Evolutionary conservation across 1,140 invertebrate genomes (phyloP), one percentile per base, ranked within the genome.

Genomic region (Carcinoscorpius rotundicauda): DNA sequence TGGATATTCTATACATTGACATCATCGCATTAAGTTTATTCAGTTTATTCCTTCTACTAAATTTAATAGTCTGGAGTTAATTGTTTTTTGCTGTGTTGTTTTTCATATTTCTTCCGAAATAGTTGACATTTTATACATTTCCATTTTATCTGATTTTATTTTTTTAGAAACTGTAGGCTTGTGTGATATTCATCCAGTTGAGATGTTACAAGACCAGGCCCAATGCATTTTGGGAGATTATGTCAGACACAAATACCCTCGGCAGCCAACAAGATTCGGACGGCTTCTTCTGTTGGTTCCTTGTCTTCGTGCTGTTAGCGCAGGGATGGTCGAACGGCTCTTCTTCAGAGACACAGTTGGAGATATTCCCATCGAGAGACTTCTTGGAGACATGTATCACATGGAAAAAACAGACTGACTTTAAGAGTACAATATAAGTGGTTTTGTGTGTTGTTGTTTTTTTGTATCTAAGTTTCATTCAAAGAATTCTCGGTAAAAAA

Each of bases 341-440:
- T 98, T 97, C 80, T 97, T 98, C 78, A 82, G 86, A 59, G 85
- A 87, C 68, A 93, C 91, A 4, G 93, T 97, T 61, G 92, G 93
- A 2, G 78, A 84, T 49, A 92, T 92, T 59, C 86, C 91, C 9
- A 93, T 98, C 52, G 89, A 93, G 66, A 83, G 83, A 68, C 85
- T 95, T 56, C 87, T 97, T 49, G 84, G 85, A 71, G 88, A 95
- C 74, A 91, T 95, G 86, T 94, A 92, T 75, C 87, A 84, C 58
- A 66, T 69, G 68, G 68, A 69, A 58, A 62, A 63, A 60, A 50
- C 65, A 11, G 66, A 68, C 5, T 68, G 48, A 63, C 56, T 29
- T 29, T 29, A 29, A 29, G 29, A 29, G 29, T 29, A 29, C 29
- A 29, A 29, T 29, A 29, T 29, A 29, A 29, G 29, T 29, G 29